Percentiles rank a stretch among this genome's conserved stretches.
These are phyloP conservation scores for Luehdorfia chinensis DNA, from an alignment of 1,140 invertebrate species.

Conservation along the genomic window DNA sequence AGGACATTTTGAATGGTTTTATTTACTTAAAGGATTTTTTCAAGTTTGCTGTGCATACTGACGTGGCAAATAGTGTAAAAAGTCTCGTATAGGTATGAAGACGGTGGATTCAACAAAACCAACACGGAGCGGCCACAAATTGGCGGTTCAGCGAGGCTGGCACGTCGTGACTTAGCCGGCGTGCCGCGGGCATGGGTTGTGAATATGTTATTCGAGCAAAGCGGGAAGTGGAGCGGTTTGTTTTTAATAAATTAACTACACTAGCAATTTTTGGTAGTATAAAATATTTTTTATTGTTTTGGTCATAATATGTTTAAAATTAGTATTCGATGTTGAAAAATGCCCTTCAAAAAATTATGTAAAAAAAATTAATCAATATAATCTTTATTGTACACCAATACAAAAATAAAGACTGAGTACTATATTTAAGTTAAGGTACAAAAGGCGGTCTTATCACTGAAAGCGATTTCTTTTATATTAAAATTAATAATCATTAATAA, in stretches of 20 bases:
- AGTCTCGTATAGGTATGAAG: conserved; percentile 55
- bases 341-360: too few relatives aligned
- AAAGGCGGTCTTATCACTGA: too few relatives aligned
- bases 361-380: too few relatives aligned
- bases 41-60: conserved; percentile 21
- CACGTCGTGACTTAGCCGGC: conserved; percentile 57
- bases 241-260: too few relatives aligned
- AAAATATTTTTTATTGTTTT: neutral
- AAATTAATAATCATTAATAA: too few relatives aligned
- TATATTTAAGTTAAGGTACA: too few relatives aligned
- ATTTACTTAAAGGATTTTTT: conserved; percentile 19
- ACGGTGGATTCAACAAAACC: conserved; percentile 71
- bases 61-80: conserved; percentile 57
- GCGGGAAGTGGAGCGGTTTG: conserved; percentile 33
- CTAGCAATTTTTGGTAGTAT: too few relatives aligned
- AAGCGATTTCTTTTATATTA: too few relatives aligned
- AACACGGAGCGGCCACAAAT: conserved; percentile 72
- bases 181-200: conserved; percentile 40
- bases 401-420: too few relatives aligned
- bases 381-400: too few relatives aligned
- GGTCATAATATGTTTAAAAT: too few relatives aligned
- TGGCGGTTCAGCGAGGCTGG: conserved; percentile 57
- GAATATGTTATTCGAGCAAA: conserved; percentile 2
- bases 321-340: too few relatives aligned
- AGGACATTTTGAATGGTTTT: neutral